Evolutionary conservation across 2,113 vertebrate species (phyloP).

Genomic region (Tragelaphus imberbis): DNA sequence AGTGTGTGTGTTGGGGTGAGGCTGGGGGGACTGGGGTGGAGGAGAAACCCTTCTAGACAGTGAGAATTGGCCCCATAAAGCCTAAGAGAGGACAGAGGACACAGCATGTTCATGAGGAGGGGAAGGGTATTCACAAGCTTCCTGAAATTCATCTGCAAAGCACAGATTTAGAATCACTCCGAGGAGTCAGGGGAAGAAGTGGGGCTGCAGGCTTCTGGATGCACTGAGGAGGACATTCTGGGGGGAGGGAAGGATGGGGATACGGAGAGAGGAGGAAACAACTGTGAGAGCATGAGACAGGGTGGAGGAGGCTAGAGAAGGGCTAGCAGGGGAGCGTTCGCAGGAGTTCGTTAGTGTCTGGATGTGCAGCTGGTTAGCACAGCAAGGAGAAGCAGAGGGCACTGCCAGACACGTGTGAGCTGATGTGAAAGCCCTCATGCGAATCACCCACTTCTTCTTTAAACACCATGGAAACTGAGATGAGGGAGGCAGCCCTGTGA

Average conservation of each 20-base stretch:
- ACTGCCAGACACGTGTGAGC: neutral
- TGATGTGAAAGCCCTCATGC: neutral
- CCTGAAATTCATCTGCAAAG: neutral
- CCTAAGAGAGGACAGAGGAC: neutral
- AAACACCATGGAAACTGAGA: neutral
- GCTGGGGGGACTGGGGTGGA: neutral
- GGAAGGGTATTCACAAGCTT: neutral
- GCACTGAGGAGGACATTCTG: neutral
- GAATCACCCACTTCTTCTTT: neutral
- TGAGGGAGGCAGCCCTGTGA: neutral
- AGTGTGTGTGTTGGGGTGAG: neutral
- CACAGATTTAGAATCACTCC: neutral
- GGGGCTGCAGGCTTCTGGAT: neutral
- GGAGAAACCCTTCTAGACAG: neutral
- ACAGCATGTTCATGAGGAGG: too few relatives aligned
- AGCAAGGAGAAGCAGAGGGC: neutral
- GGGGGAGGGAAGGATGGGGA: neutral
- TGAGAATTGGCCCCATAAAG: neutral
- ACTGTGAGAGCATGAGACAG: neutral
- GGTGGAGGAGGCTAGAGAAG: neutral
- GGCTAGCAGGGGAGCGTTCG: accelerated
- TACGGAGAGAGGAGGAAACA: neutral
- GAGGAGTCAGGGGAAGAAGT: neutral
- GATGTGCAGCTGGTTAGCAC: accelerated
- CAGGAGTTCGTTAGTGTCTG: accelerated